Evolutionary conservation across 2,797 vertebrate species (phyloP).

Genomic region (Enteromius mattozi): DNA sequence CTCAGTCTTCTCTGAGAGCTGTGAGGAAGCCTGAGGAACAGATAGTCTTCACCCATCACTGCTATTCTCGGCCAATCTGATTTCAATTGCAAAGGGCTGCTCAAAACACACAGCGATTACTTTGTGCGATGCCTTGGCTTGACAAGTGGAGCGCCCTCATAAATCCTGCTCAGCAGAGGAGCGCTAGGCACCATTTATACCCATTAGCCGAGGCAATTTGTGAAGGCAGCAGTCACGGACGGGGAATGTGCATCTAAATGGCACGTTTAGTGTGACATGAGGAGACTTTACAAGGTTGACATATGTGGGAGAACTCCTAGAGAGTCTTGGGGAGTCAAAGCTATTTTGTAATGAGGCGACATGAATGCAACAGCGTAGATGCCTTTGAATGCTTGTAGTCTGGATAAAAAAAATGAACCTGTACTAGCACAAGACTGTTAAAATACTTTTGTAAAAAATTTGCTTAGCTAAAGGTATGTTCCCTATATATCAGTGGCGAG

Average conservation of each 20-base stretch:
- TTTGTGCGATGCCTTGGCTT: conserved; percentile 32
- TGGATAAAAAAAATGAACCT: background rate
- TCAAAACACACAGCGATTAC: conserved; percentile 59
- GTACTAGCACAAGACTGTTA: background rate
- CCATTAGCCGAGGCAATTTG: conserved; percentile 56
- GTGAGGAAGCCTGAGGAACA: conserved; percentile 59
- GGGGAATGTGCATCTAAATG: conserved; percentile 48
- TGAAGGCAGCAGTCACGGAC: conserved; percentile 35
- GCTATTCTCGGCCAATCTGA: conserved; percentile 59
- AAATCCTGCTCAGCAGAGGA: conserved; percentile 27
- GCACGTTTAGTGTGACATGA: conserved; percentile 47
- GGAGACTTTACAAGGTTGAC: conserved; percentile 10
- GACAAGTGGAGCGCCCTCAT: conserved; percentile 58
- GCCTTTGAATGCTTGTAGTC: background rate
- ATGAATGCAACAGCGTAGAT: background rate
- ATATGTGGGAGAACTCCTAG: conserved; percentile 36
- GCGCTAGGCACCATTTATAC: conserved; percentile 56
- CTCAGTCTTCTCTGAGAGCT: conserved; percentile 51
- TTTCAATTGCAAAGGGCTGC: conserved; percentile 62
- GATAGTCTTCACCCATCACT: conserved; percentile 46
- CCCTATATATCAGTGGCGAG: background rate
- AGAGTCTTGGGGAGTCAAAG: background rate
- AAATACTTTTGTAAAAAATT: background rate
- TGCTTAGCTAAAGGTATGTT: background rate
- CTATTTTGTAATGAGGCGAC: background rate